Evolutionary conservation across 2,888 invertebrate species (phyloP).

Genomic region (Nephrotoma appendiculata): DNA sequence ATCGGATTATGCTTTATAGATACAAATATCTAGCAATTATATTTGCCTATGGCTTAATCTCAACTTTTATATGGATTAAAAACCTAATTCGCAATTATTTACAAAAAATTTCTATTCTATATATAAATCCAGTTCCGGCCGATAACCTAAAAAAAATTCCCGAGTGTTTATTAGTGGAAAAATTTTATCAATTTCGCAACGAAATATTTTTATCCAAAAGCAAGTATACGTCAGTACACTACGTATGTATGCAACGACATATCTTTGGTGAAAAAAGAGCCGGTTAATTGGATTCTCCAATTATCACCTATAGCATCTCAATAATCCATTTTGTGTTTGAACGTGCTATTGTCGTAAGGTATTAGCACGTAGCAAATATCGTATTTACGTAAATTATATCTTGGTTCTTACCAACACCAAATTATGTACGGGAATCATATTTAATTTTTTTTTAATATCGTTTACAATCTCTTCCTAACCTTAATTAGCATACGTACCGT

Average conservation of each 20-base stretch:
- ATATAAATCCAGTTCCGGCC: background rate
- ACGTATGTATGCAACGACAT: background rate
- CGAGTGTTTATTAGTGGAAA: background rate
- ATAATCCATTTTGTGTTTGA: background rate
- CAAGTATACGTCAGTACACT: background rate
- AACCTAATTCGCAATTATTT: background rate
- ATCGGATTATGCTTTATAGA: background rate
- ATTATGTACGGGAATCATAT: background rate
- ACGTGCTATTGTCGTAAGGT: background rate
- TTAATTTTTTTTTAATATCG: background rate
- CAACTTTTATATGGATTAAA: background rate
- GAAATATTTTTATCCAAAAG: background rate
- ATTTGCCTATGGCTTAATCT: background rate
- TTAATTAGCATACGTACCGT: background rate
- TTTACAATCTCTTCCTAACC: background rate
- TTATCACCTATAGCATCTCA: background rate
- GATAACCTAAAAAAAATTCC: background rate
- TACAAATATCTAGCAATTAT: background rate
- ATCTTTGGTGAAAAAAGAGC: background rate
- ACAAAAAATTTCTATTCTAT: background rate
- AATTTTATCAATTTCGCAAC: background rate
- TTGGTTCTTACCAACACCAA: background rate
- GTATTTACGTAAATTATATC: background rate
- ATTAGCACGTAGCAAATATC: background rate
- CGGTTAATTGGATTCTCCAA: background rate